Base-by-base conservation (phyloP, 2,888 invertebrate species). In the Siphlonurus alternatus region DNA sequence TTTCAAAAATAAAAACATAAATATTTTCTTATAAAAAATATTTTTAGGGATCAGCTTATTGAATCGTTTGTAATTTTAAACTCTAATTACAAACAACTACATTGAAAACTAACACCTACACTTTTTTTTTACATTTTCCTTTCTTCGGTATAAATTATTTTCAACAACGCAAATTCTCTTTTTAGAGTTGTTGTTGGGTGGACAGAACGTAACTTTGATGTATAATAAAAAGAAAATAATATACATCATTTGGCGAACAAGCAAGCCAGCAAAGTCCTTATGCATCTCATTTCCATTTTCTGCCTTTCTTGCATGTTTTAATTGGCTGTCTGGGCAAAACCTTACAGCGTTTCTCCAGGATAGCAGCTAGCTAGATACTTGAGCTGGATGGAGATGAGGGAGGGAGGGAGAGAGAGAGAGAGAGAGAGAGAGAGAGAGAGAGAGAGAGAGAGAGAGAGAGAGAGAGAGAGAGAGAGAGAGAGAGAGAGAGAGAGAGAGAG, bases 261-360 rank as follows among this genome's bases (percentile, higher is more conserved):
- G 7, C 15, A 10, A 15, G 38, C 38, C 5, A 38, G 38, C 38
- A 38, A 38, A 38, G 38, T 38, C 38, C 38, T 5, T 38, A 38
- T 38, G 20, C 61, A 61, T 38, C 61, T 25, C 25, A 38, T 61
- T n/a, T 61, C 61, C 61, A n/a, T 22, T 23, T 38, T 7, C 24
- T 25, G 25, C 10, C 25, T n/a, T 38, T 38, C 38, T 38, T 38
- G 38, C 38, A 38, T 38, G 38, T 38, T 38, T 38, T 38, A 38
- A 38, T 38, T 38, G 38, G 38, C 38, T 38, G 38, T 38, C 38
- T 38, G 38, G 38, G 38, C 38, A 38, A 38, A 38, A 38, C 38
- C 38, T 38, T 38, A 38, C 38, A 38, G 38, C 38, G 38, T 38
- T 38, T 38, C 15, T 15, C 38, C 38, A 38, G 38, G 38, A 38